Conservation (phyloP, 2,113 vertebrate genomes). For the Colossoma macropomum region DNA sequence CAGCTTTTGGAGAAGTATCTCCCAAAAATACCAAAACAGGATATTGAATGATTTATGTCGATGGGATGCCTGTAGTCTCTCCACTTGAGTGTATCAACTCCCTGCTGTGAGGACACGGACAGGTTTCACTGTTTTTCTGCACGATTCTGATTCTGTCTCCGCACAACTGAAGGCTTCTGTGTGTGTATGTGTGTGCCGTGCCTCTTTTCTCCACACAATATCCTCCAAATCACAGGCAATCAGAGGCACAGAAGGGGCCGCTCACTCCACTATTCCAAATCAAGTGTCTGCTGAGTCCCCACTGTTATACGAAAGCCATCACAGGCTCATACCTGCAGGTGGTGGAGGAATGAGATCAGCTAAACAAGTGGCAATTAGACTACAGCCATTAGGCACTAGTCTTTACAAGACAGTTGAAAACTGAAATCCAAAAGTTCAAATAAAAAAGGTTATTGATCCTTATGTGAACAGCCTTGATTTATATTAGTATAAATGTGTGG, state of each 20-base stretch:
- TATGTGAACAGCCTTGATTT: no score
- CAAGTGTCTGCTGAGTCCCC: neutral
- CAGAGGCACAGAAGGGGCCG: conserved; percentile 7
- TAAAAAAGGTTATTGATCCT: no score
- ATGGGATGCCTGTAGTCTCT: neutral
- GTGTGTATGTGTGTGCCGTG: neutral
- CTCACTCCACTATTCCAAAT: neutral
- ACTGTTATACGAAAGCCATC: neutral
- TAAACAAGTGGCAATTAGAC: neutral
- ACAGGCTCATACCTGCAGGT: neutral
- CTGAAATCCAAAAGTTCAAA: no score
- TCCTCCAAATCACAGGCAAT: conserved; percentile 13
- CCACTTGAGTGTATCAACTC: neutral
- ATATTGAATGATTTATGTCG: neutral
- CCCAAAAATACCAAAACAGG: neutral
- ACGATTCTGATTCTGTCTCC: neutral
- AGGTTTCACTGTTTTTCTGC: neutral
- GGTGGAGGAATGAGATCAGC: neutral
- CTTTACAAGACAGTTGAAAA: no score
- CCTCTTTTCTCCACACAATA: neutral
- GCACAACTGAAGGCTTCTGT: neutral
- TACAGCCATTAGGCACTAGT: no score
- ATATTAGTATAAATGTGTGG: no score
- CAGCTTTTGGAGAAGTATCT: neutral
- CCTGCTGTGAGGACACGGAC: neutral